Evolutionary conservation across 2,113 vertebrate genomes (phyloP), one percentile per base, ranked within the genome.

Genomic region (Laticauda colubrina): DNA sequence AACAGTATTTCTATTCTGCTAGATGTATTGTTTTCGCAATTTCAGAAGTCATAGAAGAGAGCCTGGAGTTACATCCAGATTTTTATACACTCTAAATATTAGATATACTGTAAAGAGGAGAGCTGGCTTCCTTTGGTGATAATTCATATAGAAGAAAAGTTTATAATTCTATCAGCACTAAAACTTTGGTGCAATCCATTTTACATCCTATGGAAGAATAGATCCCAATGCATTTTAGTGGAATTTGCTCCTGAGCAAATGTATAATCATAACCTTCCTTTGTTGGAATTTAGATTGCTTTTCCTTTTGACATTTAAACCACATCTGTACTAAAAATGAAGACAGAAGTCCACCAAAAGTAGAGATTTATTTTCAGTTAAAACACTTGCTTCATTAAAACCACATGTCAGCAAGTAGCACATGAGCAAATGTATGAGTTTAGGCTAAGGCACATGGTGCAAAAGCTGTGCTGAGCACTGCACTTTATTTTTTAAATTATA

Each of bases 241-340:
- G 51, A 21, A n/a, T 61, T 92, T 92, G 55, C 54, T 85, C 43
- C 29, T 45, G 21, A 85, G 8, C 24, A 89, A 85, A 48, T 29
- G n/a, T 55, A 18, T 90, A 85, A 54, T 85, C 53, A 51, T 34
- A 87, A 24, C 48, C 43, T 23, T 86, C 48, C 89, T 91, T 93
- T 89, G 91, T 94, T 94, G 95, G 94, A 95, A 92, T 95, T 90
- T 95, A 4, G 94, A 93, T 96, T 93, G 85, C 96, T 95, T 97
- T 97, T 95, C 94, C 95, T 96, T 97, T 96, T 94, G 96, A 93
- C 94, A 94, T 95, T 95, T 95, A 96, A 97, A 97, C 96, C 96
- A 94, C 96, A 96, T 96, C 93, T 94, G 69, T 94, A 85, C 92
- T 95, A 95, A 90, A 97, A 95, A 93, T 1, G 39, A 95, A 95